Evolutionary conservation across 1,140 invertebrate species (phyloP), one percentile per base, ranked within the genome.

Genomic region (Centruroides sculpturatus): DNA sequence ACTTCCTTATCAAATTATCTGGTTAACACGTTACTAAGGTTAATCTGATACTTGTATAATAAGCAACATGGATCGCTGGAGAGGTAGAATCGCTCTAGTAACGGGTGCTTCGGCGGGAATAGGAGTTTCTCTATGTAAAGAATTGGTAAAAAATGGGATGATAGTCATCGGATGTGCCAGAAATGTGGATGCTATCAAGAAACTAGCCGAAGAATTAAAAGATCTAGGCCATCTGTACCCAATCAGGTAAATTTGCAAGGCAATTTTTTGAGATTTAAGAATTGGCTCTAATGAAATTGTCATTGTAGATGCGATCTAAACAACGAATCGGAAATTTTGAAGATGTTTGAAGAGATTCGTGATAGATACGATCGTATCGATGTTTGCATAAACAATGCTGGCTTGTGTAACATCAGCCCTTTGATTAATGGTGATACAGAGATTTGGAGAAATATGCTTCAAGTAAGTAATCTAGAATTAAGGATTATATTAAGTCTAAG

Each of bases 351-450:
- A 59, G 81, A 78, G 76, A 77, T 82, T 11, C 76, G 80, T 51
- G 69, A 77, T 8, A 77, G 78, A 3, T 72, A 82, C 46, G 83
- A 82, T 5, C 79, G 81, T 12, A 74, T 86, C 2, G 80, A 87
- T 68, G 73, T 89, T 3, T 74, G 87, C 53, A 74, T 89, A 35
- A 89, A 89, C 68, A 87, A 85, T 69, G 86, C 86, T 4, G 86
- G 83, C 3, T 67, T 81, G 0, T 66, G 67, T 66, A 78, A 70
- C 61, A 67, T 59, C n/a, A 75, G 72, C 65, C 73, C 67, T 55
- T 64, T 72, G 10, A 51, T 57, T 34, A 34, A n/a, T 0, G 62
- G 62, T 3, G 6, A 41, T 10, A 57, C 62, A 13, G 48, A 34
- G 4, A 36, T 46, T 3, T 64, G 59, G 59, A 61, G 49, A 48